Evolutionary conservation across 2,888 invertebrate species (phyloP), one percentile per base, ranked within the genome.

Genomic region (Lasioglossum malachurum): DNA sequence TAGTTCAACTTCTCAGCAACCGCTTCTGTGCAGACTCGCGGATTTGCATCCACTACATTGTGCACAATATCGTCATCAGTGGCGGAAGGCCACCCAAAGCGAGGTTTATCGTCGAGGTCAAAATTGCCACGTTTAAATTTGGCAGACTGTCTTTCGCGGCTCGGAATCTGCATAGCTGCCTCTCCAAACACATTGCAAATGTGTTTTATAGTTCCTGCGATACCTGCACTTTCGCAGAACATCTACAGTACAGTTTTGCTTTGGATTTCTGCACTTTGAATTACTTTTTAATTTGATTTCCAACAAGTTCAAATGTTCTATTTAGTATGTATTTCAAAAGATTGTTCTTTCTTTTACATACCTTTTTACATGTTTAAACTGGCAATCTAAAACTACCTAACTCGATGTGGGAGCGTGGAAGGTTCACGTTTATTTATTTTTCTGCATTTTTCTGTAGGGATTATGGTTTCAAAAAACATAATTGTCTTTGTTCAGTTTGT

Each of bases 61-160:
- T 74, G 53, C 27, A 74, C 49, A 31, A 53, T 73, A 27, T 73
- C 46, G 41, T 73, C 73, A 73, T 73, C 73, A 73, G 31, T 8
- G 73, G 31, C 46, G 31, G 41, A 49, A 46, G 31, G 46, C 73
- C 19, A 46, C 27, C 73, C 16, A 49, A n/a, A 46, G 16, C 44
- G 73, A 27, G 73, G 73, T 31, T 74, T 53, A 53, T 53, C 74
- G 35, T 14, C 35, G 35, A 74, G 74, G 74, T 74, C 74, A 74
- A 74, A 49, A 74, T 74, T 49, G 49, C 23, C 49, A 53, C 53
- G 53, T 31, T 49, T 74, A 74, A 74, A 74, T 74, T 74, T 74
- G 49, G 53, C 53, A 53, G 35, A 53, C 53, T 31, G 12, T 74
- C 49, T 53, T 53, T 53, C 53, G 35, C 53, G 49, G 49, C 49